Conservation (phyloP, 2,113 vertebrate genomes). For the Calidris pygmaea region DNA sequence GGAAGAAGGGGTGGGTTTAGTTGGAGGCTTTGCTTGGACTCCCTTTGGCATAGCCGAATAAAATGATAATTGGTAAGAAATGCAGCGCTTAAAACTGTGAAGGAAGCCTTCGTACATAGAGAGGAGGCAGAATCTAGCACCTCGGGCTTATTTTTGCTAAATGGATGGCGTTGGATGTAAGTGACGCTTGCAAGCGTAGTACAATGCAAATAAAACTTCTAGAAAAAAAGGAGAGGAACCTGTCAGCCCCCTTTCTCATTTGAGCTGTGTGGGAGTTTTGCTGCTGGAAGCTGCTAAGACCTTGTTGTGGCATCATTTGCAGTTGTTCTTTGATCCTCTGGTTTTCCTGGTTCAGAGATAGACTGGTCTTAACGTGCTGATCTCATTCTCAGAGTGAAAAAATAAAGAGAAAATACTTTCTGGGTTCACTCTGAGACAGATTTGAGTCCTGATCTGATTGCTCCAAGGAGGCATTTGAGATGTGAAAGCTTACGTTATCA, state of each 20-base stretch:
- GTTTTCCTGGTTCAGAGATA: not conserved
- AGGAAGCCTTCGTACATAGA: rapidly evolving
- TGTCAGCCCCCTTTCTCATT: not conserved
- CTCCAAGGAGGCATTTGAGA: not conserved
- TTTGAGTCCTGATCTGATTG: not conserved
- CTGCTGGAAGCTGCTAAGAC: not conserved
- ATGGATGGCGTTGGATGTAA: rapidly evolving
- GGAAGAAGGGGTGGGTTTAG: not conserved
- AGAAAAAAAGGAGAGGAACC: not conserved
- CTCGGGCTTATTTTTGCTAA: not conserved
- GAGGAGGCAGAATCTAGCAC: not conserved
- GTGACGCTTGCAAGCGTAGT: not conserved
- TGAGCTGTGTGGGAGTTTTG: not conserved
- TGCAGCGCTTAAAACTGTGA: not conserved
- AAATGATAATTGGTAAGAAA: not conserved
- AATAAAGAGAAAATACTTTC: not conserved
- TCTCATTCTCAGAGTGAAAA: not conserved
- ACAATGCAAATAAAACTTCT: not conserved
- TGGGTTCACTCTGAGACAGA: not conserved
- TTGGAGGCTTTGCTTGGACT: rapidly evolving
- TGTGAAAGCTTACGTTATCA: not conserved
- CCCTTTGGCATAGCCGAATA: rapidly evolving
- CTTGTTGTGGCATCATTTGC: not conserved
- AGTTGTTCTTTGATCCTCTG: not conserved
- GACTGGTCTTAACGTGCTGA: not conserved